Evolutionary conservation across 2,113 vertebrate species (phyloP), one percentile per base, ranked within the genome.

Genomic region (Myotis brandtii): DNA sequence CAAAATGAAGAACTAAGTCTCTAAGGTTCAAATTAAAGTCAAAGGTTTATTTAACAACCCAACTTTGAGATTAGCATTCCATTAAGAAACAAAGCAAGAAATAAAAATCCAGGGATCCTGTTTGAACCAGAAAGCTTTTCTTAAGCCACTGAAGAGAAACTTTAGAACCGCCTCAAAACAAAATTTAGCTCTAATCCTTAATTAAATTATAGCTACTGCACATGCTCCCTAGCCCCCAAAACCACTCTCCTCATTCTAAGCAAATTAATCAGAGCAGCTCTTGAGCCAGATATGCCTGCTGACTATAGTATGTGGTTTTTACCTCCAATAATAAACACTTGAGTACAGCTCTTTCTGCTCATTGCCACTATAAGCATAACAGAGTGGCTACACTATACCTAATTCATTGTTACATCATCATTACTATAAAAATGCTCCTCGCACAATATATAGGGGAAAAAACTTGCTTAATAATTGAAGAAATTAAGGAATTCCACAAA

Each of bases 11-110:
- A 93, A 30, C 17, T 59, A 69, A 62, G 21, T 93, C 89, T 94
- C n/a, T 82, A 72, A 87, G 27, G 30, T 82, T 95, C 79, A 92
- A 92, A 76, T 89, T 90, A 80, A 90, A 52, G 56, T 69, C 54
- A 89, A 81, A 48, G 81, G 72, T 77, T 72, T 94, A 89, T 77
- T 90, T 83, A 89, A 90, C 40, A 93, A 32, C n/a, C 30, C 30
- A 85, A 13, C 20, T 91, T 81, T 59, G 46, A 90, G 18, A 50
- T 90, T 56, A 69, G 13, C 32, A n/a, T 82, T 96, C 34, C 34
- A 70, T 85, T 86, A 73, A 79, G 40, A 83, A 91, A 70, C 70
- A 92, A 89, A 95, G 43, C 40, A 75, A 64, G 18, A 89, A 83
- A n/a, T 46, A 40, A 87, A 89, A 91, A 72, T 62, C 3, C 56